phyloP scores from a whole-genome alignment of 2,797 vertebrate species.

The Clarias laeviceps region DNA sequence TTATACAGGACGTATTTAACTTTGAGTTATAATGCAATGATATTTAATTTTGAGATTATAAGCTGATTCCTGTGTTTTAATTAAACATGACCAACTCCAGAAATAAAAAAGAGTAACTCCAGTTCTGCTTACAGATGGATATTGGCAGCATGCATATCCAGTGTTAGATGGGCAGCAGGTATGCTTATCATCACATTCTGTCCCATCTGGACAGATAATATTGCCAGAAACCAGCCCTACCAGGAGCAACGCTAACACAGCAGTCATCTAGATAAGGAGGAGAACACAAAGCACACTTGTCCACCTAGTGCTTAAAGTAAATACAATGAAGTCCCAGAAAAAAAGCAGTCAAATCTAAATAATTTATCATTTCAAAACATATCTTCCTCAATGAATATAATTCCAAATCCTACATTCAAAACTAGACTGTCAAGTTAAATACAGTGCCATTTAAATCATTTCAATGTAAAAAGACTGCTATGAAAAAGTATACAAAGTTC shows the following conservation, averaged over 20 bases:
- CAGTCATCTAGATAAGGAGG: slow-evolving; percentile 42
- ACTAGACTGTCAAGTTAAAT: no score
- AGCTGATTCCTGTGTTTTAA: neutral
- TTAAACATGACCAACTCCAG: neutral
- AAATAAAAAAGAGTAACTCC: neutral
- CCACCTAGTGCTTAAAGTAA: neutral
- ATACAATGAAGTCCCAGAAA: neutral
- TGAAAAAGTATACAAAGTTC: neutral
- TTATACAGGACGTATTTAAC: no score
- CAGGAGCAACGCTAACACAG: slow-evolving; percentile 59
- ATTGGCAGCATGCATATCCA: slow-evolving; percentile 70
- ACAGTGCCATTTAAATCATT: neutral
- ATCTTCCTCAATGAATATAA: neutral
- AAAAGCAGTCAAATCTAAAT: neutral
- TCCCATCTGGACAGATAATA: slow-evolving; percentile 66
- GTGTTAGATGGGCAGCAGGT: slow-evolving; percentile 64
- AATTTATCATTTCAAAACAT: neutral
- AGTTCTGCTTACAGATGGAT: slow-evolving; percentile 64
- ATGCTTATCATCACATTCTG: slow-evolving; percentile 37
- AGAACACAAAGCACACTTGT: neutral
- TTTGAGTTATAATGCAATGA: no score
- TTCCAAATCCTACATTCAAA: neutral
- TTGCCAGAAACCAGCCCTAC: slow-evolving; percentile 54
- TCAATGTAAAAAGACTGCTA: neutral
- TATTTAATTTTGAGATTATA: no score